Evolutionary conservation across 2,797 vertebrate species (phyloP), one percentile per base, ranked within the genome.

Genomic region (Clamator glandarius): DNA sequence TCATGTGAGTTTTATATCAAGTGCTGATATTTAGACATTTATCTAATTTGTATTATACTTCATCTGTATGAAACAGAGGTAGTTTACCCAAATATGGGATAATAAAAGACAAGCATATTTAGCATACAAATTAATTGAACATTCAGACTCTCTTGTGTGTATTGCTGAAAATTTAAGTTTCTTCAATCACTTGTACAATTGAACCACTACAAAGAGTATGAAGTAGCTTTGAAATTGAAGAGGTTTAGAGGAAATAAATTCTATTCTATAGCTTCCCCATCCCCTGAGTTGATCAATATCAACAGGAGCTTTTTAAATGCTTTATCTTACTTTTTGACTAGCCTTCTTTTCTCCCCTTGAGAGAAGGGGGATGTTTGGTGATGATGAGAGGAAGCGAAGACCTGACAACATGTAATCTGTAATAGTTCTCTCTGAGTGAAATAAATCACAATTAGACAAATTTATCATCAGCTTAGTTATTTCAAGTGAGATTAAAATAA

Each of bases 141-240:
- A 11, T 6, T 87, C 50, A 46, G 20, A 57, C 15, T 3, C 5
- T 41, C 21, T 41, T 4, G 23, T 0, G 0, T n/a, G 8, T 74
- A 26, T 67, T 74, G 83, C 18, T 61, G 8, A 77, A 74, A 80
- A 48, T 35, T 28, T 24, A 36, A 48, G 41, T 20, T 90, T 48
- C 28, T 91, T 88, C 20, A 15, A 42, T 64, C n/a, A 42, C 24
- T 59, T 67, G 8, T 35, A 14, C 15, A 39, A 18, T 5, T 39
- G 16, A 84, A 48, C 33, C 8, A 16, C 31, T 78, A 54, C 2
- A 15, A 81, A 35, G 3, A 33, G 42, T 46, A 24, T 16, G 58
- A 90, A 86, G 28, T 24, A 84, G 19, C 7, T 68, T 26, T 36
- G 51, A 75, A 81, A 75, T 28, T 16, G 28, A 73, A 78, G 15